Evolutionary conservation across 2,113 vertebrate species (phyloP).

Genomic region (Eira barbara): DNA sequence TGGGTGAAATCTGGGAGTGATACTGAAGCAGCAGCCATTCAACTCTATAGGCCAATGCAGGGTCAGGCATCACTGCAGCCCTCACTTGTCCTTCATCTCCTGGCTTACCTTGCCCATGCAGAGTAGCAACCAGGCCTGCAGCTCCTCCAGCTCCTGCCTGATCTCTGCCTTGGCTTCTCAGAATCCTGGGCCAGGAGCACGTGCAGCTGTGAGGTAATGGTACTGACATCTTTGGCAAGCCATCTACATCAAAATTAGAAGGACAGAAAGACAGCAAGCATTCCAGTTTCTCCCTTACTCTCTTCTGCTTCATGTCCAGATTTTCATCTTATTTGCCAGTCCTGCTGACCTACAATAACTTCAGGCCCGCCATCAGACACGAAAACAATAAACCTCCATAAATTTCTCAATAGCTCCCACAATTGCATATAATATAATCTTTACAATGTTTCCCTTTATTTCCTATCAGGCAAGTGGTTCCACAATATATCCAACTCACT

Average conservation of each 20-base stretch:
- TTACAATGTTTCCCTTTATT: background rate
- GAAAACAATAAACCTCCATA: background rate
- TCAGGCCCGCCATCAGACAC: background rate
- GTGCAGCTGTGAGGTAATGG: background rate
- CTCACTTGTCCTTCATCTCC: background rate
- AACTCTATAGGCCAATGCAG: background rate
- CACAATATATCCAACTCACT: background rate
- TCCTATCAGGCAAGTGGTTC: background rate
- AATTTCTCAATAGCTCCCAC: background rate
- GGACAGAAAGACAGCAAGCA: background rate
- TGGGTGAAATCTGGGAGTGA: background rate
- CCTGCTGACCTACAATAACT: background rate
- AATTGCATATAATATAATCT: background rate
- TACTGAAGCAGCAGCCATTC: background rate
- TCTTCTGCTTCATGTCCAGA: background rate
- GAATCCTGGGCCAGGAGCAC: background rate
- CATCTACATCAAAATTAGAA: background rate
- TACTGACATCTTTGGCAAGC: background rate
- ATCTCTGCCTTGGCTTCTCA: background rate
- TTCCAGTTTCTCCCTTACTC: background rate
- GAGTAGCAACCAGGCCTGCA: background rate
- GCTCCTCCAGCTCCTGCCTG: background rate
- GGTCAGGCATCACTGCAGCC: too few relatives aligned
- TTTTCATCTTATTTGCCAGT: background rate
- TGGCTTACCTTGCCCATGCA: background rate